Evolutionary conservation across 2,113 vertebrate species (phyloP), one percentile per base, ranked within the genome.

Genomic region (Balaenoptera acutorostrata): DNA sequence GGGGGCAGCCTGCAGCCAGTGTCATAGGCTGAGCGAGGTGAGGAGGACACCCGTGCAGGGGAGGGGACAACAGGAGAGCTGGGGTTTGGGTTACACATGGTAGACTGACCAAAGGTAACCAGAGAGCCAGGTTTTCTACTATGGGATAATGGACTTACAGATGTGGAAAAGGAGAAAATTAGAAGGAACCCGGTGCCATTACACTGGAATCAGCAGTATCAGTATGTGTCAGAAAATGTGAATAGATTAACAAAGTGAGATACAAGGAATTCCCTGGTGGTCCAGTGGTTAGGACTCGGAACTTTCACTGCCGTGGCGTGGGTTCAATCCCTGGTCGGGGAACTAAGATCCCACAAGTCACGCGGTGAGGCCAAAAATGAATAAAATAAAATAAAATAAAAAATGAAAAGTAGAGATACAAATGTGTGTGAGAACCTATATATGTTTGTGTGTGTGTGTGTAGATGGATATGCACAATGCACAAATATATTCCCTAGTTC

Each of bases 401-500:
- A 11, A 77, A 25, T 31, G 55, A 31, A 46, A 81, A 15, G 77
- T 31, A 21, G 8, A 74, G 33, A 39, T 31, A 10, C 5, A 59
- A 33, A 66, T 18, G 6, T 80, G 25, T 63, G 17, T 80, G 52
- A 61, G 71, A 64, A 25, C n/a, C 46, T 39, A 4, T 31, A 6
- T 61, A 7, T 14, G 1, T 66, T 18, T 39, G 4, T n/a, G 11
- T 61, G 10, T 61, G 46, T 80, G 18, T n/a, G 2, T 27, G n/a
- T 10, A 46, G 13, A 4, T 10, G 21, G 55, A 27, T 0, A 1
- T 8, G 5, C 36, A 33, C 39, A 41, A 36, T 8, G 3, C 36
- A 33, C 39, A 57, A 36, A 68, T 27, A 5, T 2, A 46, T 68
- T 59, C 46, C 10, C 8, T 8, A 69, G 6, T n/a, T 86, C 84